These are phyloP conservation scores for Incurvaria masculella DNA, from an alignment of 2,888 invertebrate species.

Conservation along the genomic window DNA sequence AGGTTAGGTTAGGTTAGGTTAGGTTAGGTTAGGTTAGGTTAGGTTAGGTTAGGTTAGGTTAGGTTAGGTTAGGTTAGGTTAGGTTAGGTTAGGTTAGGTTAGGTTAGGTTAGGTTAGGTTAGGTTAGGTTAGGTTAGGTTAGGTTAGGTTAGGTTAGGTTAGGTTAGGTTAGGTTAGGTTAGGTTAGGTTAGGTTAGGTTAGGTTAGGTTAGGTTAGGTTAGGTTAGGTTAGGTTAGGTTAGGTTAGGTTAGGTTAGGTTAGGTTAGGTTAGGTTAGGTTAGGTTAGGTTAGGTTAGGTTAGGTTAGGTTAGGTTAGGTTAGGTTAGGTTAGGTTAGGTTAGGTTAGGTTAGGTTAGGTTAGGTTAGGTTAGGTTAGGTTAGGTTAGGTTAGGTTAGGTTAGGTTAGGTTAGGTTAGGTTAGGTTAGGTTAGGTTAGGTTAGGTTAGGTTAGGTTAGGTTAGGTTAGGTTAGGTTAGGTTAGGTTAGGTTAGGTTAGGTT, in stretches of 20 bases:
- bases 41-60: conserved; percentile 6
- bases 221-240: conserved; percentile 6
- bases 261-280: conserved; percentile 5
- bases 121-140: conserved; percentile 6
- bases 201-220: conserved; percentile 5
- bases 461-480: conserved; percentile 5
- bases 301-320: conserved; percentile 3
- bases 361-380: conserved; percentile 4
- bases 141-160: conserved; percentile 6
- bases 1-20: conserved; percentile 1
- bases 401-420: conserved; percentile 6
- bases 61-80: conserved; percentile 6
- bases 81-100: conserved; percentile 5
- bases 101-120: conserved; percentile 5
- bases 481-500: conserved; percentile 1
- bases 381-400: conserved; percentile 5
- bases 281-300: conserved; percentile 2
- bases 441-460: conserved; percentile 1
- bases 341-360: conserved; percentile 4
- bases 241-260: conserved; percentile 6
- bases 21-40: conserved; percentile 6
- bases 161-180: conserved; percentile 6
- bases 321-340: conserved; percentile 13
- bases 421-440: conserved; percentile 4
- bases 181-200: conserved; percentile 5